A percentile compares a stretch with the other conserved stretches of the same genome.
Evolutionary conservation across 2,888 invertebrate genomes (phyloP).

Genomic region (Drosophila aldrichi): DNA sequence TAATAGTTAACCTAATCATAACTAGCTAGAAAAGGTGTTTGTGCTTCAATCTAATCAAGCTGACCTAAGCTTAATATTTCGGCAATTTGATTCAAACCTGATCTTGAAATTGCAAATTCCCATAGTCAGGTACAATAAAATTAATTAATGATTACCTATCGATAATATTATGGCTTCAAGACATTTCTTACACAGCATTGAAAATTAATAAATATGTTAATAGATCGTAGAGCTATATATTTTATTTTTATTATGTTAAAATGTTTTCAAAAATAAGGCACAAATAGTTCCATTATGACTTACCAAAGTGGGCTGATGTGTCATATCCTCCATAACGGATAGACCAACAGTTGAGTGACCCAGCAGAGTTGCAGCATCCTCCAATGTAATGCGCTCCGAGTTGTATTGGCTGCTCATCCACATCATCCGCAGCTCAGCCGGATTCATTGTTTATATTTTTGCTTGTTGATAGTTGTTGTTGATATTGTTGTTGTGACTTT

Average conservation of each 20-base stretch:
- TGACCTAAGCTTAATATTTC: neutral
- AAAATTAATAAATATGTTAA: too few species aligned
- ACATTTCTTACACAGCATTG: too few species aligned
- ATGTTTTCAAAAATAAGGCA: neutral
- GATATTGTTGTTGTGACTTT: constrained; percentile 13
- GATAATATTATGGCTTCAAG: too few species aligned
- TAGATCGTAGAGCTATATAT: neutral
- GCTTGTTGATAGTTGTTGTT: constrained; percentile 1
- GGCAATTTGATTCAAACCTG: fast-evolving
- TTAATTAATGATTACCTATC: too few species aligned
- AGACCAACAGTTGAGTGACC: constrained; percentile 86
- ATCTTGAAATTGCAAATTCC: neutral
- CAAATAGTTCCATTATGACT: constrained; percentile 49
- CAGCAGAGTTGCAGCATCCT: constrained; percentile 85
- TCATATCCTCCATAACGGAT: constrained; percentile 87
- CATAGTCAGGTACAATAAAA: neutral
- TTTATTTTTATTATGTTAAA: neutral
- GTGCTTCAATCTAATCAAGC: neutral
- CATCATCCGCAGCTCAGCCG: constrained; percentile 83
- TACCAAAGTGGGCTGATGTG: constrained; percentile 86
- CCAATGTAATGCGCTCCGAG: constrained; percentile 84
- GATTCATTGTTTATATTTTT: constrained; percentile 67
- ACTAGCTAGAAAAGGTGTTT: neutral
- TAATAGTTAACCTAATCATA: neutral
- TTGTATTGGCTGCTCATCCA: constrained; percentile 89